Base-by-base conservation (phyloP, 2,888 invertebrate genomes). In the Rhagophthalmus giganteus region DNA sequence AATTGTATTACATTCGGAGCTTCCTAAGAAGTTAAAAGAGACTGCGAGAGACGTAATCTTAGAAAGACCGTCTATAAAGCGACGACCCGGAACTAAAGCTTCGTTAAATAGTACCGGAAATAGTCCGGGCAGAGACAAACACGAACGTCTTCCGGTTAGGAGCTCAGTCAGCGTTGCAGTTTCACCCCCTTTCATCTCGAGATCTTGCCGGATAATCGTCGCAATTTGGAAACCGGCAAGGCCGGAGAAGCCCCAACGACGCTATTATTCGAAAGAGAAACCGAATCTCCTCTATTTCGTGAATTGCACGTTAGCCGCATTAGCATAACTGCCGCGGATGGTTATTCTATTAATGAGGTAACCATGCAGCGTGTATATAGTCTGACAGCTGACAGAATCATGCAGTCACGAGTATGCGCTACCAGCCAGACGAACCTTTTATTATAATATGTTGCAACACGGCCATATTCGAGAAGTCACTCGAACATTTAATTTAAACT, bases 81-180 rank as follows among this genome's bases (percentile, higher is more conserved):
- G 63, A 65, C 64, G 65, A 64, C 61, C 61, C 62, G 63, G 64
- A 65, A 64, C 61, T 57, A 52, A 56, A 59, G 59, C 62, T 63
- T 61, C 58, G 63, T 60, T 61, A 65, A 66, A 61, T 62, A 62
- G 59, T 45, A 57, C 63, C 64, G 68, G 67, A 68, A 68, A 64
- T 59, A 57, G 64, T 57, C 60, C 63, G 57, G 60, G 57, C 58
- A 52, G 62, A 59, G 65, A 67, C 65, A 65, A 66, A 65, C 64
- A 61, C 62, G 52, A 45, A 45, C 57, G 55, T 55, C 63, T 65
- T 66, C 66, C 66, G 66, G 63, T 28, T 31, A 39, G 54, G 47
- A 56, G 67, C 66, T 46, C 55, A 52, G 59, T 58, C 61, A 63
- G 62, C 62, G 52, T 47, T 48, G 45, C 41, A 26, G 37, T 49